Percentiles rank a stretch among this genome's conserved stretches.
phyloP scores from a whole-genome alignment of 2,888 invertebrate species.

The Cataglyphis rosenhaueri region DNA sequence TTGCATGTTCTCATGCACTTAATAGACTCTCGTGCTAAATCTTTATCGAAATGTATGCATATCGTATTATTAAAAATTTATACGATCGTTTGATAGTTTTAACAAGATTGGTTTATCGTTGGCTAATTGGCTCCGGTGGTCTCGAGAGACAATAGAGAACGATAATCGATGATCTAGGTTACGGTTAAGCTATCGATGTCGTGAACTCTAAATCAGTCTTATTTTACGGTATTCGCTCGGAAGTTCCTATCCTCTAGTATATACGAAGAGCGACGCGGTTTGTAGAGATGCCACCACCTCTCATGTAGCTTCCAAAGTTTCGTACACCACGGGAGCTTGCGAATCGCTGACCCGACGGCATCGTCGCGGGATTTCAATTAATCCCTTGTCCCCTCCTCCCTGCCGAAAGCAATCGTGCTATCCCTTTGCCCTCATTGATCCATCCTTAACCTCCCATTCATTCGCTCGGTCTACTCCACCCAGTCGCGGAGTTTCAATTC shows the following conservation, averaged over 20 bases:
- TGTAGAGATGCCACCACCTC: constrained; percentile 52
- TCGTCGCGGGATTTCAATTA: constrained; percentile 82
- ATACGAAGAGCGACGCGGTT: constrained; percentile 59
- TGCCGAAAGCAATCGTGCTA: constrained; percentile 72
- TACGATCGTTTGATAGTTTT: not conserved
- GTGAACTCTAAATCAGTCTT: constrained; percentile 64
- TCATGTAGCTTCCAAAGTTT: constrained; percentile 69
- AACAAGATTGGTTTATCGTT: constrained; percentile 2
- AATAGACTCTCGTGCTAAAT: not conserved
- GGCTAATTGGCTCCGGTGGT: constrained; percentile 19
- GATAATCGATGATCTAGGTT: constrained; percentile 48
- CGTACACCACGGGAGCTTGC: constrained; percentile 69
- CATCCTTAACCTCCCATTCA: constrained; percentile 77
- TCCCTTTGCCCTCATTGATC: constrained; percentile 71
- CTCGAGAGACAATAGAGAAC: constrained; percentile 19
- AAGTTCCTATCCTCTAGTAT: constrained; percentile 69
- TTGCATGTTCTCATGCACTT: not conserved
- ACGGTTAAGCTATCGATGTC: constrained; percentile 65
- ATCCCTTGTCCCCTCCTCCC: constrained; percentile 77
- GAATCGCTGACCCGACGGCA: constrained; percentile 80
- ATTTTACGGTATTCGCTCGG: constrained; percentile 61
- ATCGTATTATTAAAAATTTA: constrained; percentile 19
- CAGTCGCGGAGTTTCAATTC: constrained; percentile 72
- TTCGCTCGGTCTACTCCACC: constrained; percentile 72
- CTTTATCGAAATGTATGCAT: not conserved